A percentile compares a stretch with the other conserved stretches of the same genome.
Conservation (phyloP, 2,113 vertebrate genomes). For the Nerophis lumbriciformis region DNA sequence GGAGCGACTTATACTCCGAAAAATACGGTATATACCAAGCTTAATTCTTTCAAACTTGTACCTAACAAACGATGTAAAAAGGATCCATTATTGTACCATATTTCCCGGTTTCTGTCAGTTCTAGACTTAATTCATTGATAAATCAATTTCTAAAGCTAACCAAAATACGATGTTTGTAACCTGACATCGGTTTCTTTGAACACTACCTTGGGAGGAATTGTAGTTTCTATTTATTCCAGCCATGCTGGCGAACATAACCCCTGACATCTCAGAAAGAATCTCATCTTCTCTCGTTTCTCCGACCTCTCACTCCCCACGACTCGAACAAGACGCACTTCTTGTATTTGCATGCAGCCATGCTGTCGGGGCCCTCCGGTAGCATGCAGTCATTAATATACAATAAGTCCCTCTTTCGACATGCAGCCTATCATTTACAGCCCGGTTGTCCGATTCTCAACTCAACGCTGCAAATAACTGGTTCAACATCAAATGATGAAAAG, state of each 20-base stretch:
- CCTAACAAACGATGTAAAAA: background rate
- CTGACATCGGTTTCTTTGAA: background rate
- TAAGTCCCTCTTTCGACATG: conserved; percentile 27
- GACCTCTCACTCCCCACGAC: conserved; percentile 40
- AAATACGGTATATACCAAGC: too few species aligned
- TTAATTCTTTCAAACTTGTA: too few species aligned
- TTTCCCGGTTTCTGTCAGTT: too few species aligned
- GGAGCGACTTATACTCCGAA: too few species aligned
- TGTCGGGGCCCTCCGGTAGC: conserved; percentile 12
- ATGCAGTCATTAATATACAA: conserved; percentile 44
- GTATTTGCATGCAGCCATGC: conserved; percentile 38
- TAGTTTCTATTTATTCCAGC: background rate
- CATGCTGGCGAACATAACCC: background rate
- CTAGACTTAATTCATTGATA: too few species aligned
- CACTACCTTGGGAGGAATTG: background rate
- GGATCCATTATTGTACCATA: background rate
- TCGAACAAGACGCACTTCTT: conserved; percentile 14
- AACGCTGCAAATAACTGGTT: conserved; percentile 34
- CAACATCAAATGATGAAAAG: conserved; percentile 42
- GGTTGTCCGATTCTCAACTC: conserved; percentile 10
- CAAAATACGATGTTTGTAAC: background rate
- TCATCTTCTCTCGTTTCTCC: conserved; percentile 50
- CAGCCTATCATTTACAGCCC: conserved; percentile 34
- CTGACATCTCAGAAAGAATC: conserved; percentile 42
- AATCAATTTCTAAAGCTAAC: background rate